phyloP scores from a whole-genome alignment of 2,888 invertebrate genomes.

The Leptinotarsa haldemani region DNA sequence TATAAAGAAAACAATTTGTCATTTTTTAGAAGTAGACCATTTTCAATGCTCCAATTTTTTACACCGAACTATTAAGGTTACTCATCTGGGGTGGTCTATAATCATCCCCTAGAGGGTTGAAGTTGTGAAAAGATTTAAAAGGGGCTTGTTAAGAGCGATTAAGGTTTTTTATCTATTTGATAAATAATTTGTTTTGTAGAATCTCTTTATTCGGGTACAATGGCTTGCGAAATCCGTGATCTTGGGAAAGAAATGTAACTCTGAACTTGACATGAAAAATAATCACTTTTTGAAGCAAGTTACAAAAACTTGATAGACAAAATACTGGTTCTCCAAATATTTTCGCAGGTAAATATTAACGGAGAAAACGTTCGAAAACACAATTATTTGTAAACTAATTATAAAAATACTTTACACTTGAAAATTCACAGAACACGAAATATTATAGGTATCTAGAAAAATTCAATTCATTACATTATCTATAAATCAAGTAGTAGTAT shows the following conservation, averaged over 20 bases:
- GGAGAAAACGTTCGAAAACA: too few relatives aligned
- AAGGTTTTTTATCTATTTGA: conserved; percentile 52
- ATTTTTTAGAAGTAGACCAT: conserved; percentile 47
- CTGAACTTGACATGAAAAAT: conserved; percentile 4
- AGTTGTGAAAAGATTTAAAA: conserved; percentile 50
- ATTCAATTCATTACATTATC: too few relatives aligned
- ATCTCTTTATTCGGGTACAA: conserved; percentile 42
- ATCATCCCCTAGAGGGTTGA: conserved; percentile 52
- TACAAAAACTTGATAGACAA: neutral
- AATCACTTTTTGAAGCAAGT: neutral
- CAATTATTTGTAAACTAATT: too few relatives aligned
- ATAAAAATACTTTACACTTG: too few relatives aligned
- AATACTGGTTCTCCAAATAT: neutral
- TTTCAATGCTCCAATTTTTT: conserved; percentile 54
- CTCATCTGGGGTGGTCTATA: conserved; percentile 54
- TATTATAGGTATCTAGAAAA: too few relatives aligned
- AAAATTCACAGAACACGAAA: too few relatives aligned
- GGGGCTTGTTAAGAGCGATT: conserved; percentile 54
- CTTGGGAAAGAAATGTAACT: conserved; percentile 35
- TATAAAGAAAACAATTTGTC: conserved; percentile 56
- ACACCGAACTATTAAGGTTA: conserved; percentile 45
- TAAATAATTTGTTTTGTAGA: conserved; percentile 57
- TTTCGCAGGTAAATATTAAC: neutral
- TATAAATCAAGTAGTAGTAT: too few relatives aligned
- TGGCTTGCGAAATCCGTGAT: conserved; percentile 35